Evolutionary conservation across 2,797 vertebrate genomes (phyloP).

Genomic region (Atherinosoma microstoma): DNA sequence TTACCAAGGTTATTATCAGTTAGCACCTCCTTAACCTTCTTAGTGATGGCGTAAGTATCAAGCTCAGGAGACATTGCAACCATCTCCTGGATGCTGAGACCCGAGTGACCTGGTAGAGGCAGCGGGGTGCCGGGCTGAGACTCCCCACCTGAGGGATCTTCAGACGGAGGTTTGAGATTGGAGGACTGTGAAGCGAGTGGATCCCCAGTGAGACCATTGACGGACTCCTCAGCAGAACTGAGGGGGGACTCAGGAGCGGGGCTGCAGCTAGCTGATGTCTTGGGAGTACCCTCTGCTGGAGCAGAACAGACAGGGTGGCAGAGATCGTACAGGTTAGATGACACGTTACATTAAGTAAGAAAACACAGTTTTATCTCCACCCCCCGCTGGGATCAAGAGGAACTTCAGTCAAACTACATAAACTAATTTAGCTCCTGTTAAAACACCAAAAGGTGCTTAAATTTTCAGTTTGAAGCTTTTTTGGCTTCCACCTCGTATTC

Average conservation of each 20-base stretch:
- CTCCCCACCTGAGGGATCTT: slow-evolving; percentile 86
- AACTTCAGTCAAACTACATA: slow-evolving; percentile 65
- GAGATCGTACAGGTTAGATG: slow-evolving; percentile 50
- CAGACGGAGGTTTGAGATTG: slow-evolving; percentile 83
- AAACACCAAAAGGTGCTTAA: slow-evolving; percentile 77
- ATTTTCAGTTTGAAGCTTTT: slow-evolving; percentile 77
- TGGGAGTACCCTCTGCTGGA: slow-evolving; percentile 92
- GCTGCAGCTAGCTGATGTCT: slow-evolving; percentile 96
- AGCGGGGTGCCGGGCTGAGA: slow-evolving; percentile 89
- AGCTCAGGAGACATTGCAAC: slow-evolving; percentile 96
- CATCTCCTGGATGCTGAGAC: slow-evolving; percentile 95
- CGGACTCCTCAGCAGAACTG: slow-evolving; percentile 92
- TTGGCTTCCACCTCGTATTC: slow-evolving; percentile 72
- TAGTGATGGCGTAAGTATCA: slow-evolving; percentile 96
- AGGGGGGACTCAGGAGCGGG: slow-evolving; percentile 94
- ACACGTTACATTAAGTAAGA: slow-evolving; percentile 24
- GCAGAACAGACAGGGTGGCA: slow-evolving; percentile 50
- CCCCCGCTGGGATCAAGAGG: slow-evolving; percentile 51
- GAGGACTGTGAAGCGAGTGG: slow-evolving; percentile 87
- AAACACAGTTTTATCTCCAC: slow-evolving; percentile 42
- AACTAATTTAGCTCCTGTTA: slow-evolving; percentile 71
- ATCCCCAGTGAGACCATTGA: slow-evolving; percentile 91
- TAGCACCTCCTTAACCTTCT: slow-evolving; percentile 97
- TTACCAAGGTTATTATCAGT: slow-evolving; percentile 97
- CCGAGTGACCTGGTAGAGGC: slow-evolving; percentile 82